A percentile compares a stretch with the other conserved stretches of the same genome.
Evolutionary conservation across 2,113 vertebrate species (phyloP).

Genomic region (Trogon melanurus): DNA sequence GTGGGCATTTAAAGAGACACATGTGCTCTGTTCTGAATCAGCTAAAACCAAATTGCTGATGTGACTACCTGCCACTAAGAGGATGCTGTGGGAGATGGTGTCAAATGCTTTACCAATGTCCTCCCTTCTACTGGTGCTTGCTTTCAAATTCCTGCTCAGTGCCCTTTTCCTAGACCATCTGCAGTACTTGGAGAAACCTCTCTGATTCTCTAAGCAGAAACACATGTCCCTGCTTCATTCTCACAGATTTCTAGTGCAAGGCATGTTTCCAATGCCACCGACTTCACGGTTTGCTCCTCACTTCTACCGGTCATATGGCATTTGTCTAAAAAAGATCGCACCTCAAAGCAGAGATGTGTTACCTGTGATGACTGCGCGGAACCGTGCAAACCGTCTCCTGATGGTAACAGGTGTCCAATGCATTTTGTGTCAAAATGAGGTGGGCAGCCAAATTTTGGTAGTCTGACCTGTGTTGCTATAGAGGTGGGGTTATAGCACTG

Average conservation of each 20-base stretch:
- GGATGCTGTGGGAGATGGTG: no score
- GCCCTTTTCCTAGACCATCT: not conserved
- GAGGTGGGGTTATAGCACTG: not conserved
- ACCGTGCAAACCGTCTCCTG: not conserved
- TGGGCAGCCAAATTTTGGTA: not conserved
- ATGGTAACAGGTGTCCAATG: not conserved
- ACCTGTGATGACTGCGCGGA: not conserved
- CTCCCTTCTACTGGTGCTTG: not conserved
- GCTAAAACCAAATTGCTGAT: no score
- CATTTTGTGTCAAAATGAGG: not conserved
- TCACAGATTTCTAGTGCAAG: not conserved
- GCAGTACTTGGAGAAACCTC: not conserved
- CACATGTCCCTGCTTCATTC: not conserved
- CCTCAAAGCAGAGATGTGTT: not conserved
- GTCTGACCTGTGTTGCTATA: not conserved
- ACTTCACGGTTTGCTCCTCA: not conserved
- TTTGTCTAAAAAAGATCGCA: not conserved
- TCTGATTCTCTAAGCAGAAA: not conserved
- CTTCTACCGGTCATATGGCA: not conserved
- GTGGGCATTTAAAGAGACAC: no score
- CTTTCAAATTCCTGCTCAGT: not conserved
- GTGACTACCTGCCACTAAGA: no score
- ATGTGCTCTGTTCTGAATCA: no score
- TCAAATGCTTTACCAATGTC: no score
- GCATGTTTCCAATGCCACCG: not conserved